These are phyloP conservation scores for Neoascia interrupta DNA, from an alignment of 2,888 invertebrate species.

Conservation along the genomic window DNA sequence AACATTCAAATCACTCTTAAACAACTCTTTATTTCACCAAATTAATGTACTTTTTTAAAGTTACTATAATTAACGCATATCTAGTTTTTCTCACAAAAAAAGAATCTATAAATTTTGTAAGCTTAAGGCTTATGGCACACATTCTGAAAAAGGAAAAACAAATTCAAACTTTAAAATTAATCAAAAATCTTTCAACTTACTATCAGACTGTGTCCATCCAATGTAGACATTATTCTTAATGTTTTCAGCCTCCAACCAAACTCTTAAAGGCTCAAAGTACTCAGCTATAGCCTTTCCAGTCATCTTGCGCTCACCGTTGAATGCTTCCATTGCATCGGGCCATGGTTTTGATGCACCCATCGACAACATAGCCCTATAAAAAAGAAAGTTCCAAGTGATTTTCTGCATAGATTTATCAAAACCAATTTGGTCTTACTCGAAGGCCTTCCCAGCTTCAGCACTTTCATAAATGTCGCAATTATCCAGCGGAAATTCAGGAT, in stretches of 20 bases:
- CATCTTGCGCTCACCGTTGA: conserved; percentile 89
- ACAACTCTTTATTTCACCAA: too few relatives aligned
- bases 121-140: conserved; percentile 23
- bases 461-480: conserved; percentile 93
- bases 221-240: conserved; percentile 84
- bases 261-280: conserved; percentile 88
- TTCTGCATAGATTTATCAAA: too few relatives aligned
- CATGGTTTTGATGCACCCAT: conserved; percentile 88
- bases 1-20: too few relatives aligned
- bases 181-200: conserved; percentile 75
- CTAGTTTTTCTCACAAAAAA: too few relatives aligned
- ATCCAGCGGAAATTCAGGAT: conserved; percentile 86
- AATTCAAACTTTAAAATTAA: too few relatives aligned
- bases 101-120: too few relatives aligned
- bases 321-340: conserved; percentile 90
- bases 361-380: conserved; percentile 85
- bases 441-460: conserved; percentile 86
- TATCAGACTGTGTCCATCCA: conserved; percentile 82
- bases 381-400: too few relatives aligned
- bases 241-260: conserved; percentile 89
- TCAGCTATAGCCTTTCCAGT: conserved; percentile 88
- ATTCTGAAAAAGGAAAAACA: conserved; percentile 37
- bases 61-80: too few relatives aligned
- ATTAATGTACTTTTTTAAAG: too few relatives aligned
- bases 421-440: too few relatives aligned